phyloP scores from a whole-genome alignment of 2,113 vertebrate genomes.

The Murina feae region DNA sequence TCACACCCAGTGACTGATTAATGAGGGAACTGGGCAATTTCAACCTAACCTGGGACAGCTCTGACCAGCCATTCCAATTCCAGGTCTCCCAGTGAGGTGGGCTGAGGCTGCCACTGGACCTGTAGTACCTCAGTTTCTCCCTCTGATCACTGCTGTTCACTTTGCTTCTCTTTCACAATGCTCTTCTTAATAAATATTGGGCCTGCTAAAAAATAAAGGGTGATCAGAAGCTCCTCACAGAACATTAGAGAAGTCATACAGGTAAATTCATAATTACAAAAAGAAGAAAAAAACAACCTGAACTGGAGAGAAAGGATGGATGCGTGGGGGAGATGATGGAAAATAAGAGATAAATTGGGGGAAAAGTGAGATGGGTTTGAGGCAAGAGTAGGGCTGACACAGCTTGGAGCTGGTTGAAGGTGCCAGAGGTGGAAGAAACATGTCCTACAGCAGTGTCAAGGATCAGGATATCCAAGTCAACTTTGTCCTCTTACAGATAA shows the following conservation, averaged over 20 bases:
- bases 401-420: background rate
- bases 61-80: background rate
- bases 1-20: background rate
- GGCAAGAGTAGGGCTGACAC: background rate
- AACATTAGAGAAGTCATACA: background rate
- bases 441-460: background rate
- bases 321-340: background rate
- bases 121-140: background rate
- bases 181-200: background rate
- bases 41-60: background rate
- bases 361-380: background rate
- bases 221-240: background rate
- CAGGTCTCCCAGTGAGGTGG: background rate
- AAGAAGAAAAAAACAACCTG: background rate
- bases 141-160: background rate
- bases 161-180: background rate
- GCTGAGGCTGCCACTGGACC: background rate
- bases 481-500: background rate
- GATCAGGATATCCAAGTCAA: background rate
- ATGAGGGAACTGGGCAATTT: background rate
- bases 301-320: background rate
- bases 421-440: background rate
- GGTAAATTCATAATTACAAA: background rate
- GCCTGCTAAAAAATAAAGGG: background rate
- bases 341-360: background rate